Evolutionary conservation across 2,797 vertebrate genomes (phyloP), one percentile per base, ranked within the genome.

Genomic region (Pipistrellus kuhlii): DNA sequence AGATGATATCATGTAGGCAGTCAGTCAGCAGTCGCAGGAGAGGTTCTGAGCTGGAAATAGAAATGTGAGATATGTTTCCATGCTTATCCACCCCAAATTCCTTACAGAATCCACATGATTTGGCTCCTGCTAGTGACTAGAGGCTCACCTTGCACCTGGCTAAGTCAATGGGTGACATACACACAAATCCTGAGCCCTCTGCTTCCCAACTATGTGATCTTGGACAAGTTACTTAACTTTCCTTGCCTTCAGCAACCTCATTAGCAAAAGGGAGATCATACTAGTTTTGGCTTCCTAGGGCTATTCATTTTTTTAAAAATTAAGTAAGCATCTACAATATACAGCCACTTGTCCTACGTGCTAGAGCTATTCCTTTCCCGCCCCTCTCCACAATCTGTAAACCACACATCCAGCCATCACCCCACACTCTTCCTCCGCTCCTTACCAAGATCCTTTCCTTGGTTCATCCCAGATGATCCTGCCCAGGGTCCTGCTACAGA

Each of bases 221-320:
- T 85, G 41, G 64, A 35, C 73, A 90, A 93, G 18, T 88, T 32
- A 88, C 25, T 77, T n/a, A 72, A 85, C 27, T 41, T 80, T 75
- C 38, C 64, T 53, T 86, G 64, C 18, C 41, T 23, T 72, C 35
- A 14, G 9, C 23, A 68, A 64, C 25, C 12, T 87, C 41, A 69
- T 48, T 21, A 75, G 30, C 64, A 90, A 93, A 95, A 62, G 8
- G 14, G 38, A 88, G 64, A 66, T 48, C 59, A 87, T 21, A 51
- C 68, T 13, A 64, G 38, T n/a, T 85, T n/a, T 23, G 66, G 11
- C 15, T 64, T 91, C 48, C 55, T 17, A 78, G 7, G 8, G 25
- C 20, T 57, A 27, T 59, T 93, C 21, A 68, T 41, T 41, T 41
- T 41, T 41, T 6, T 6, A 41, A 41, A 41, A 41, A 41, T 41